Base-by-base conservation (phyloP, 2,113 vertebrate genomes). In the Morone chrysops region DNA sequence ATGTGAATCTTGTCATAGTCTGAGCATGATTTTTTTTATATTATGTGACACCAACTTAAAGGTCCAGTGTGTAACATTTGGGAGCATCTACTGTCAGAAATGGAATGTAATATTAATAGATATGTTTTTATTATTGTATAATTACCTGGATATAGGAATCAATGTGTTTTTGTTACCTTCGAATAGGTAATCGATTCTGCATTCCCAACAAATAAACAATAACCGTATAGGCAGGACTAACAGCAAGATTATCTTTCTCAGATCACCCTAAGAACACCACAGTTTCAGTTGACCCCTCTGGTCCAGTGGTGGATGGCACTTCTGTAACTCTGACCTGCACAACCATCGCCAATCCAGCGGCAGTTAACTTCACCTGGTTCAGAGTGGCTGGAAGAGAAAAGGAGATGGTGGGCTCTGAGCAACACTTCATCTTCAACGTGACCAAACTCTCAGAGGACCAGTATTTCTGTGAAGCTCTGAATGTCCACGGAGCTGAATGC, bases 321-420 rank as follows among this genome's bases (percentile, higher is more conserved):
- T 79, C 89, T 38, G 89, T 94, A 36, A 92, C 88, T 84, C 89
- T 95, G 74, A 92, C 56, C 66, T 95, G 95, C 86, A 70, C 70
- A 8, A 92, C 70, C 71, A 31, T 87, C 8, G 89, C 89, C 65
- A 94, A 92, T 61, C 95, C 95, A 78, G 67, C 71, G 0, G 82
- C n/a, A 8, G 38, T 66, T 2, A 93, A 90, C 87, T 75, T 93
- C 90, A 94, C 83, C 89, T 95, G 95, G 95, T 93, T 92, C 72
- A 85, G 82, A 90, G 82, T 75, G 45, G 72, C 69, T 14, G 90
- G 85, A 45, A 17, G 81, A 48, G 48, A 81, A 36, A 81, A 54
- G 51, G 67, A 89, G 11, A 10, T 11, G 67, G 80, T 93, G 20
- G 84, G 86, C 20, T 72, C 41, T 7, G 90, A 82, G 43, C 38